Conservation (phyloP, 2,888 invertebrate genomes). For the Neoascia interrupta region DNA sequence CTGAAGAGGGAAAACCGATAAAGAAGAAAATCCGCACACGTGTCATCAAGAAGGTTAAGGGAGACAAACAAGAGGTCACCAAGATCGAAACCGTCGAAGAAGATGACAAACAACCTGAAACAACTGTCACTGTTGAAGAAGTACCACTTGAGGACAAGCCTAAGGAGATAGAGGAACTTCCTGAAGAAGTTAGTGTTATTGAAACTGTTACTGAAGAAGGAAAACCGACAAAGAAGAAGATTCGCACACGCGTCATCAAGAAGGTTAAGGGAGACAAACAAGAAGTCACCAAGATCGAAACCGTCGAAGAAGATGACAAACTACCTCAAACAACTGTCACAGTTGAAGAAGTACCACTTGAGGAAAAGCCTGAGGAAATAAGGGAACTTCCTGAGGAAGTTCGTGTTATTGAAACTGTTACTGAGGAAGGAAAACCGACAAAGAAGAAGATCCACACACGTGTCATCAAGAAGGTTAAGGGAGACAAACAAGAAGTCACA, state of each 20-base stretch:
- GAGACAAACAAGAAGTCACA: conserved; percentile 27
- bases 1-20: conserved; percentile 39
- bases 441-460: conserved; percentile 26
- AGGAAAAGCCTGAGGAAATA: conserved; percentile 15
- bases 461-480: conserved; percentile 17
- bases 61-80: conserved; percentile 48
- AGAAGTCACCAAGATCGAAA: conserved; percentile 47
- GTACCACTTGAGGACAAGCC: conserved; percentile 28
- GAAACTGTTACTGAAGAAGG: conserved; percentile 39
- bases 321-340: conserved; percentile 30
- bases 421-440: conserved; percentile 18
- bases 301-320: conserved; percentile 46
- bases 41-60: conserved; percentile 36
- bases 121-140: conserved; percentile 41
- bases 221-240: conserved; percentile 33
- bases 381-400: conserved; percentile 21
- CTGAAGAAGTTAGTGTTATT: conserved; percentile 13
- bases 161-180: conserved; percentile 23
- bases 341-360: conserved; percentile 13
- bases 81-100: conserved; percentile 46
- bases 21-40: conserved; percentile 43
- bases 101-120: conserved; percentile 43
- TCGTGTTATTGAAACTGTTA: not conserved
- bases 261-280: conserved; percentile 41
- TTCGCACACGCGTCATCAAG: conserved; percentile 39